Base-by-base conservation (phyloP, 2,113 vertebrate species). In the Thunnus thynnus region DNA sequence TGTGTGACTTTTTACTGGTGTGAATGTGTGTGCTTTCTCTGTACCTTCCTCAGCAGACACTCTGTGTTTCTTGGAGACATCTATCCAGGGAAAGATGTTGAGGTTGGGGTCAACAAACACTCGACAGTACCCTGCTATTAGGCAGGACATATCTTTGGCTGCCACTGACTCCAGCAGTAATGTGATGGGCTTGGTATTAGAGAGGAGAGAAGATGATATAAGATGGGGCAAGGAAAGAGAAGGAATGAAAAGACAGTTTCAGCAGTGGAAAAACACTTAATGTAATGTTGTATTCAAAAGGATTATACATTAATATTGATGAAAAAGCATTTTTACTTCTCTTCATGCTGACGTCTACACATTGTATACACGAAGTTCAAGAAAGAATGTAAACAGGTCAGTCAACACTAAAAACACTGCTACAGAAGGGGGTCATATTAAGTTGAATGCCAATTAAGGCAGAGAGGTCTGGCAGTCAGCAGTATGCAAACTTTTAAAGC, bases 1-100 rank as follows among this genome's bases (percentile, higher is more conserved):
- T 32, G 46, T 57, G 36, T 17, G 10, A 20, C n/a, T 56, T 17
- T 4, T 41, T 7, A 13, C 16, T 10, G n/a, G 63, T 4, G 22
- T 9, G 11, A 58, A 11, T 30, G 41, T 79, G 30, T 36, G 54
- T 17, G 8, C 50, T 56, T 44, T 71, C 36, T 55, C 22, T 55
- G 78, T 90, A 99, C 98, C 98, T 97, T 99, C 97, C 80, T 99
- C 98, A 18, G 96, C 94, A 55, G 97, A 98, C 4, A 99, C 93
- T 12, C 95, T 95, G 73, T 98, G 97, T 61, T 86, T 88, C 84
- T 93, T 96, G 2, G 77, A 88, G 55, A 94, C 93, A 3, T 93
- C 91, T 3, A 81, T 93, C 97, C 97, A 98, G 32, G 94, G 94
- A 79, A 99, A 98, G 85, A 99, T 88, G 72, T 95, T 94, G 75